These are phyloP conservation scores for Druceiella hillmani DNA, from an alignment of 2,888 invertebrate genomes.

Conservation along the genomic window DNA sequence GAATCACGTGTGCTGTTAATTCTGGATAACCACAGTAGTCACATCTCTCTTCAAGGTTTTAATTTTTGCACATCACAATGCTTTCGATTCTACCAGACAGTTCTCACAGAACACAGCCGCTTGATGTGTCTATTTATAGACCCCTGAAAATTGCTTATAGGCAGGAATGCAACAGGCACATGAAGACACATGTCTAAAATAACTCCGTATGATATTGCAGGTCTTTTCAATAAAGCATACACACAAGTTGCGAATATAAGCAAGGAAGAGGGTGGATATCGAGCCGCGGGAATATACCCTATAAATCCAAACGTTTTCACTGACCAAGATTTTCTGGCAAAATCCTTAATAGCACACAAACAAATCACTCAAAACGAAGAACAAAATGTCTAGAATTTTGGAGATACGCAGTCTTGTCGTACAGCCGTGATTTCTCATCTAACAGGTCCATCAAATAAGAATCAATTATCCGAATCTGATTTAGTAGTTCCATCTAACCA, in stretches of 20 bases:
- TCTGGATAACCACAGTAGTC: slow-evolving; percentile 25
- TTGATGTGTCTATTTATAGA: slow-evolving; percentile 23
- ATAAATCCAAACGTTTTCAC: slow-evolving; percentile 18
- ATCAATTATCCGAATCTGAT: slow-evolving; percentile 20
- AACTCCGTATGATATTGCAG: slow-evolving; percentile 23
- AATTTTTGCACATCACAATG: slow-evolving; percentile 25
- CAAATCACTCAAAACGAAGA: slow-evolving; percentile 19
- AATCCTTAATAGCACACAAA: slow-evolving; percentile 18
- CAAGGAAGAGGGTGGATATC: slow-evolving; percentile 18
- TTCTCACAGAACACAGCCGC: slow-evolving; percentile 23
- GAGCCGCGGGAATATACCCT: slow-evolving; percentile 17
- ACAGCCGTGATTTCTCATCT: slow-evolving; percentile 20
- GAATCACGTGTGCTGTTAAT: slow-evolving; percentile 29
- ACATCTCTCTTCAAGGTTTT: slow-evolving; percentile 23
- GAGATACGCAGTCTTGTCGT: slow-evolving; percentile 17
- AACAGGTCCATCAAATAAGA: slow-evolving; percentile 21
- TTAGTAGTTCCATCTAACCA: slow-evolving; percentile 22
- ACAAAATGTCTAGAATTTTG: slow-evolving; percentile 19
- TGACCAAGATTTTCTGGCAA: slow-evolving; percentile 20
- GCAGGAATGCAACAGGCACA: slow-evolving; percentile 23
- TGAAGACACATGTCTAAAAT: slow-evolving; percentile 23
- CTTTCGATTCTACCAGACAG: slow-evolving; percentile 25
- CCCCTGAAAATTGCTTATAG: slow-evolving; percentile 23
- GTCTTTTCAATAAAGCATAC: slow-evolving; percentile 24
- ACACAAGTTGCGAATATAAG: slow-evolving; percentile 20